A percentile compares a stretch with the other conserved stretches of the same genome.
Evolutionary conservation across 2,113 vertebrate species (phyloP).

Genomic region (Urocolius indicus): DNA sequence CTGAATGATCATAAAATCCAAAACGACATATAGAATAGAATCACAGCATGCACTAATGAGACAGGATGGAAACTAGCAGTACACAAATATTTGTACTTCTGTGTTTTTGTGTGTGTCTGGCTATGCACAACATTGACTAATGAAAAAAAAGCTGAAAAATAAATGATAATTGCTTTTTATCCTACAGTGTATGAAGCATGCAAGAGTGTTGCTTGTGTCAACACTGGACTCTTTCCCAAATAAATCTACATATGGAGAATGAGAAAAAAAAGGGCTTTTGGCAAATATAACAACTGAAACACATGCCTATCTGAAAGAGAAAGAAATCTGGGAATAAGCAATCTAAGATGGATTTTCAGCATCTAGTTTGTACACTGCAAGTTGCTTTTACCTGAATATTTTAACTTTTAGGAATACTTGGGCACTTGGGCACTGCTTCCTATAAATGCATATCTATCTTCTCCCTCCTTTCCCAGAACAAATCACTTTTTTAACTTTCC

Average conservation of each 20-base stretch:
- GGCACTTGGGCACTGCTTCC: neutral
- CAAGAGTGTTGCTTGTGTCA: neutral
- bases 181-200: neutral
- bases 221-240: neutral
- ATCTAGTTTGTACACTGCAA: neutral
- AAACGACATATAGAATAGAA: neutral
- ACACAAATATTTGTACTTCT: neutral
- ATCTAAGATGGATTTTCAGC: neutral
- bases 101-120: neutral
- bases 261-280: neutral
- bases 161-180: constrained; percentile 8
- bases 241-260: neutral
- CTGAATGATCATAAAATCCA: neutral
- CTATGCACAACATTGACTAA: neutral
- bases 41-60: neutral
- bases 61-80: neutral
- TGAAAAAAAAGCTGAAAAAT: neutral
- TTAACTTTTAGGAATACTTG: neutral
- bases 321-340: neutral
- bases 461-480: neutral
- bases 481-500: neutral
- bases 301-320: neutral
- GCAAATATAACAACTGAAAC: neutral
- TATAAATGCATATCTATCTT: accelerated
- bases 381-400: neutral